A percentile compares a stretch with the other conserved stretches of the same genome.
phyloP scores from a whole-genome alignment of 1,140 invertebrate species.

The Teleopsis dalmanni region DNA sequence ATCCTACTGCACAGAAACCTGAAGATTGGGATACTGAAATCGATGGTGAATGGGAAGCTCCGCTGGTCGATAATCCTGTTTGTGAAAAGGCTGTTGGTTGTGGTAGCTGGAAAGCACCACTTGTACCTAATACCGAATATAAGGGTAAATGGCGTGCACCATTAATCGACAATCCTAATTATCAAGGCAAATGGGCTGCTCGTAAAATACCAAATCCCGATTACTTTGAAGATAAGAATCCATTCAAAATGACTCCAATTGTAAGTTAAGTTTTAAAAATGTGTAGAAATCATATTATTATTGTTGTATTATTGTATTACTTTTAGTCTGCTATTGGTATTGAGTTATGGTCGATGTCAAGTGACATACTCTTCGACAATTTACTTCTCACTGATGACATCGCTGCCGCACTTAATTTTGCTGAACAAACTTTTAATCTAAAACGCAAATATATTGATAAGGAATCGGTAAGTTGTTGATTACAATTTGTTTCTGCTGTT shows the following conservation, averaged over 20 bases:
- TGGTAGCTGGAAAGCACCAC: conserved; percentile 80
- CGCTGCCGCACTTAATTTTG: conserved; percentile 71
- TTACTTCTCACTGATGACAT: conserved; percentile 83
- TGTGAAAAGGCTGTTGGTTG: conserved; percentile 81
- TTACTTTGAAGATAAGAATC: conserved; percentile 85
- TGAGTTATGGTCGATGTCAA: conserved; percentile 97
- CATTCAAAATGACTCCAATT: conserved; percentile 84
- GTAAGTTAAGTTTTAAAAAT: conserved; percentile 55
- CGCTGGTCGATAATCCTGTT: conserved; percentile 84
- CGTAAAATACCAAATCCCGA: conserved; percentile 80
- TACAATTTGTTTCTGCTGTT: background rate
- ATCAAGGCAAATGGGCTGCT: conserved; percentile 91
- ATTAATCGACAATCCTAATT: conserved; percentile 88
- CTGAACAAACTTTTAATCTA: conserved; percentile 74
- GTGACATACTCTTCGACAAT: conserved; percentile 92
- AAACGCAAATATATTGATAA: conserved; percentile 73
- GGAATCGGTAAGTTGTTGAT: conserved; percentile 59
- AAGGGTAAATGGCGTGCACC: conserved; percentile 90
- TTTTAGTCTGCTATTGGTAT: conserved; percentile 81
- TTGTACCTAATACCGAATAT: conserved; percentile 84
- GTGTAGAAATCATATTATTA: background rate
- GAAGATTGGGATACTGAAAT: conserved; percentile 96
- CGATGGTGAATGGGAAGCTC: conserved; percentile 97
- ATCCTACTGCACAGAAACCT: conserved; percentile 81
- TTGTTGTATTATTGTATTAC: conserved; percentile 3